phyloP scores from a whole-genome alignment of 2,113 vertebrate genomes.

The Hemibates koningsi region DNA sequence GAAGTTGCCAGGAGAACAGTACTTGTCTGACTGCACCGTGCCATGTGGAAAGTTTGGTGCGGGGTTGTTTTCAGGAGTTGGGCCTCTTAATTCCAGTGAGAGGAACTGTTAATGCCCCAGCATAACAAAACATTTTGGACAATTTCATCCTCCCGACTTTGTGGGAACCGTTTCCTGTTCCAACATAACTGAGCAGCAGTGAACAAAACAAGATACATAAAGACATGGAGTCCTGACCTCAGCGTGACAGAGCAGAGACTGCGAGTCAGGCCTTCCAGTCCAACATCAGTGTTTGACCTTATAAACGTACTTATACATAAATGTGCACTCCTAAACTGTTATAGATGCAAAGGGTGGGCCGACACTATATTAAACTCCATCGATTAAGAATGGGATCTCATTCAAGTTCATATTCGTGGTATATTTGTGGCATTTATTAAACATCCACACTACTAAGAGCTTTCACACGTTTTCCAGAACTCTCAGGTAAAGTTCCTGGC shows the following conservation, averaged over 20 bases:
- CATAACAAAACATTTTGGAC: background rate
- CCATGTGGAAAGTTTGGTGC: rapidly evolving
- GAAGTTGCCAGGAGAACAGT: background rate
- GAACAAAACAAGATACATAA: background rate
- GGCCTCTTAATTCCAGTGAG: background rate
- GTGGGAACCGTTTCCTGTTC: background rate
- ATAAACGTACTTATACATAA: background rate
- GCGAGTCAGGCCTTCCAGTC: background rate
- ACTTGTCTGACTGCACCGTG: background rate
- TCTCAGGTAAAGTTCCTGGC: background rate
- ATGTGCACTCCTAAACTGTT: background rate
- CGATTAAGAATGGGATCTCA: background rate
- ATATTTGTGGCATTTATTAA: background rate
- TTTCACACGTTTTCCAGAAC: background rate
- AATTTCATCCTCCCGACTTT: background rate
- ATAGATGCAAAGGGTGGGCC: too few relatives aligned
- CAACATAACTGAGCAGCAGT: background rate
- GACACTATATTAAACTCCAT: background rate
- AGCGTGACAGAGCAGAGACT: background rate
- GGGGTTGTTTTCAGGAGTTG: background rate
- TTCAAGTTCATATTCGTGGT: background rate
- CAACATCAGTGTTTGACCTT: rapidly evolving
- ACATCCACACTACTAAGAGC: background rate
- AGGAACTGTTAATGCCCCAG: background rate
- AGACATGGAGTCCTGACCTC: rapidly evolving